phyloP scores from a whole-genome alignment of 2,113 vertebrate genomes.

The Ascaphus truei region DNA sequence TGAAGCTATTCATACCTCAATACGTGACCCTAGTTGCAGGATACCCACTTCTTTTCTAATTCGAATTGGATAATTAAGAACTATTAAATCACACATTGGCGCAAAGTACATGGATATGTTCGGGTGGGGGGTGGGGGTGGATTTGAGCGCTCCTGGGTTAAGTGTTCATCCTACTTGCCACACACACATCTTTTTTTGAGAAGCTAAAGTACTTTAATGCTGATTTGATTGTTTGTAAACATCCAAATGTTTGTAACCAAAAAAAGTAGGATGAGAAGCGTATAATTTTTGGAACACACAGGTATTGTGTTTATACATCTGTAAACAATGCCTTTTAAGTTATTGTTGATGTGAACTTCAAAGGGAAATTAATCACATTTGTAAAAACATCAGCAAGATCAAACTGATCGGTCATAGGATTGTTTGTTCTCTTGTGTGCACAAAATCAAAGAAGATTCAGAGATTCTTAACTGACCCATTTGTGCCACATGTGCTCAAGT shows the following conservation, averaged over 20 bases:
- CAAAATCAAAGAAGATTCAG: constrained; percentile 1
- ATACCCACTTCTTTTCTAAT: too few relatives aligned
- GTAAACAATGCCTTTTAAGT: constrained; percentile 11
- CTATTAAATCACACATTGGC: too few relatives aligned
- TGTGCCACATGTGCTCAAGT: constrained; percentile 9
- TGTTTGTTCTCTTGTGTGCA: constrained; percentile 33
- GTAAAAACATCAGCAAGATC: constrained; percentile 11
- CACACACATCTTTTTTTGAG: background rate
- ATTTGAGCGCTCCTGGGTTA: too few relatives aligned
- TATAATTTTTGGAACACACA: constrained; percentile 40
- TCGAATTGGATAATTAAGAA: too few relatives aligned
- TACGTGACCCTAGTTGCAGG: too few relatives aligned
- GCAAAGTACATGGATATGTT: too few relatives aligned
- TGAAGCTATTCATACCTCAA: too few relatives aligned
- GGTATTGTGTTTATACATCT: constrained; percentile 11
- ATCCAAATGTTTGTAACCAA: constrained; percentile 27
- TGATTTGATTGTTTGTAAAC: constrained; percentile 33
- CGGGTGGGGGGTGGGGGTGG: too few relatives aligned
- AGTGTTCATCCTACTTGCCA: background rate
- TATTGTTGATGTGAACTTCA: background rate
- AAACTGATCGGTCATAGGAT: constrained; percentile 34
- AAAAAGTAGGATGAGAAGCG: constrained; percentile 36
- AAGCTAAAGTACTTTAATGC: background rate
- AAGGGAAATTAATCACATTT: constrained; percentile 37
- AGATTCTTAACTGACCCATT: constrained; percentile 13